Conservation (phyloP, 2,888 invertebrate species). For the Amiota mariae region DNA sequence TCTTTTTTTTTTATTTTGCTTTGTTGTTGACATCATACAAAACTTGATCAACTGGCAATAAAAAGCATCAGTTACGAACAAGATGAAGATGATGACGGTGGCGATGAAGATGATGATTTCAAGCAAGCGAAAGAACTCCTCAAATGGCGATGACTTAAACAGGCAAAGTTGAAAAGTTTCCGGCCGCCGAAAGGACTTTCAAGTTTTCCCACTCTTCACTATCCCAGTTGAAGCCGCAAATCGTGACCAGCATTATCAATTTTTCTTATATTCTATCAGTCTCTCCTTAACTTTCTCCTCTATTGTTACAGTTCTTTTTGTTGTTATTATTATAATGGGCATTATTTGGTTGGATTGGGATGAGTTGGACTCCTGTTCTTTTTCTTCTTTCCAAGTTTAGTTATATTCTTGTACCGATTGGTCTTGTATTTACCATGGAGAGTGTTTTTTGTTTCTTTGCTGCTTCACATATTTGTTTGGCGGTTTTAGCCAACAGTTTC, state of each 20-base stretch:
- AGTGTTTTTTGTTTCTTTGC: too few species aligned
- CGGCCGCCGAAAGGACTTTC: constrained; percentile 51
- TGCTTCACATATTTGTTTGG: too few species aligned
- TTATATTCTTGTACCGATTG: too few species aligned
- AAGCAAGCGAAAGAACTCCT: neutral
- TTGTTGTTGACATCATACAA: constrained; percentile 45
- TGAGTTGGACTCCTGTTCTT: too few species aligned
- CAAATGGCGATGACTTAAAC: neutral
- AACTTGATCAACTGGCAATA: constrained; percentile 67
- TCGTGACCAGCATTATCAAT: constrained; percentile 61
- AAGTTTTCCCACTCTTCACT: constrained; percentile 23
- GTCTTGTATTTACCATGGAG: too few species aligned
- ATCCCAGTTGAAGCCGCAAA: constrained; percentile 26
- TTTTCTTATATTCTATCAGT: neutral
- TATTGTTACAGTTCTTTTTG: neutral
- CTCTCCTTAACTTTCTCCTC: neutral
- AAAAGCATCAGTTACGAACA: constrained; percentile 42
- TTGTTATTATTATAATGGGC: neutral
- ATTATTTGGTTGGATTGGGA: too few species aligned
- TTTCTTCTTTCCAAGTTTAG: too few species aligned
- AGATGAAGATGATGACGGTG: too few species aligned
- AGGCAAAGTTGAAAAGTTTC: constrained; percentile 28
- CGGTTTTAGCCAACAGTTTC: too few species aligned
- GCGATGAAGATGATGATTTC: neutral
- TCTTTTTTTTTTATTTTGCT: constrained; percentile 2